Conservation (phyloP, 2,797 vertebrate genomes). For the Phoebastria nigripes region DNA sequence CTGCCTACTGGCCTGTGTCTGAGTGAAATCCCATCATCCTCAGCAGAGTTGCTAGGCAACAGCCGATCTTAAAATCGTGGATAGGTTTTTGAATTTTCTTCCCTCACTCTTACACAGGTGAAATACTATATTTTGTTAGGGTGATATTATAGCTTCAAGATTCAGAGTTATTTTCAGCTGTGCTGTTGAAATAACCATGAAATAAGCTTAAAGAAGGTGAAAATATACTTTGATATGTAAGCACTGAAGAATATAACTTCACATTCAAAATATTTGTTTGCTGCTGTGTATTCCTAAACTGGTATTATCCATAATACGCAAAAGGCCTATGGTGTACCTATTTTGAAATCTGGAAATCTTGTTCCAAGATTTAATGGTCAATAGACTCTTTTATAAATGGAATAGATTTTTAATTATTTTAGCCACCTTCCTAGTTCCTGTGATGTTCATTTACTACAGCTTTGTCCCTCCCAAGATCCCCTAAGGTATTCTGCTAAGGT, state of each 20-base stretch:
- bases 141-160: not conserved
- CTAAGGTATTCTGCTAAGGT: not conserved
- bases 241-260: not conserved
- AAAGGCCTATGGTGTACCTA: not conserved
- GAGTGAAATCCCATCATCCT: not conserved
- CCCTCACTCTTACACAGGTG: not conserved
- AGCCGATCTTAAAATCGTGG: not conserved
- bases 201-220: not conserved
- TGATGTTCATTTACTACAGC: not conserved
- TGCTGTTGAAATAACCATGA: not conserved
- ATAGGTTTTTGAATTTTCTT: not conserved
- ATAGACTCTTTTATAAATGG: not conserved
- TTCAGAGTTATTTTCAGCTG: conserved; percentile 2
- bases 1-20: not conserved
- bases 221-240: not conserved
- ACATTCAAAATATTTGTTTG: not conserved
- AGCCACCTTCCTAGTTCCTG: not conserved
- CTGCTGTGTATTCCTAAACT: not conserved
- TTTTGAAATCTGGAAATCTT: not conserved
- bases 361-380: not conserved
- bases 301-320: not conserved
- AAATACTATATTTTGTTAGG: not conserved
- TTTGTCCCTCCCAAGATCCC: not conserved
- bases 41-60: conserved; percentile 15
- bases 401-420: not conserved